Base-by-base conservation (phyloP, 1,140 invertebrate genomes). In the Coenobita brevimanus region DNA sequence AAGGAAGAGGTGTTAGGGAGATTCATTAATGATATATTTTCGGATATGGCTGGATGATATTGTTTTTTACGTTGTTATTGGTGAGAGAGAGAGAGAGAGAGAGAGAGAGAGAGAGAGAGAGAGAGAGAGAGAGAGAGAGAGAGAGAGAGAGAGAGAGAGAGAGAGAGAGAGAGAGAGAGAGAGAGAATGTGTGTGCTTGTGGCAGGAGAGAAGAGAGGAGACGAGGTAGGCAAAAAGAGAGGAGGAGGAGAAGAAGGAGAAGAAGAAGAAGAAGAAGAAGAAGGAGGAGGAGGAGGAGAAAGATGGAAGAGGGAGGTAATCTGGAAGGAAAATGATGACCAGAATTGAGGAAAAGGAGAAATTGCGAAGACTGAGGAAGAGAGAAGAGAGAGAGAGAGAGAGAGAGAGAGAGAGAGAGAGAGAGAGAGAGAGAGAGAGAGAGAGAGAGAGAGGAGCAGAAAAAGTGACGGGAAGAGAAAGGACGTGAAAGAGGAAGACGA, bases 31-130 rank as follows among this genome's bases (percentile, higher is more conserved):
- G n/a, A n/a, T n/a, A n/a, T n/a, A n/a, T n/a, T 50, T 8, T 50
- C 17, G 46, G 46, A 75, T 43, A 75, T 24, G 21, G 38, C 0
- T 1, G 36, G 30, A 43, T 33, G 33, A 15, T 8, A 75, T 75
- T 36, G 15, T 43, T 33, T 67, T 67, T 4, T 67, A 24, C 64
- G n/a, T 57, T 57, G 13, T 10, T 30, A 67, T 30, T 2, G 10
- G 69, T 33, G 69, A 73, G 69, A 38, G 38, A 38, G 6, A 38
- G 69, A 73, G 69, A 73, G 69, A 73, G 69, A 73, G 69, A 73
- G 69, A 73, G 69, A 73, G 69, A 73, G 69, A 73, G 69, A 73
- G 69, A 73, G 69, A 73, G 69, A 73, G 69, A 73, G 69, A 73
- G 69, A 73, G 69, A 73, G 69, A 73, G 69, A 73, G 69, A 73